phyloP scores from a whole-genome alignment of 2,797 vertebrate species.

The Telmatherina bonti region DNA sequence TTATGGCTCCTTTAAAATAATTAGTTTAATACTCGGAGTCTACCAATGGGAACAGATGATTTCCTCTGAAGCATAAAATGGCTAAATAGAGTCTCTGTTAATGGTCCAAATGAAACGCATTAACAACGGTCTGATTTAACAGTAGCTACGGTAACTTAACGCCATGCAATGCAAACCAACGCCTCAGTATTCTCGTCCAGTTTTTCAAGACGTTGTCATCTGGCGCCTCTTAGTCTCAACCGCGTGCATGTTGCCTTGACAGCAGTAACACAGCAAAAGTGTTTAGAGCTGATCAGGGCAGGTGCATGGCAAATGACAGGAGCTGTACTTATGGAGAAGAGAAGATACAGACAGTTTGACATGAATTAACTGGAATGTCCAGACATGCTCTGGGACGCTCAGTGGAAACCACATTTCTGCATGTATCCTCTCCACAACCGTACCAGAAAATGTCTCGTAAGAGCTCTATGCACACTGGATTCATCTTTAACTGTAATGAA shows the following conservation, averaged over 20 bases:
- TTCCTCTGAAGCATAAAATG: constrained; percentile 34
- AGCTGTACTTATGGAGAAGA: constrained; percentile 31
- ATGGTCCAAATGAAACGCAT: constrained; percentile 51
- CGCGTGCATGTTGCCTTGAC: constrained; percentile 62
- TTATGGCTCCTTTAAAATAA: constrained; percentile 25
- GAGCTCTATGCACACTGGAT: background rate
- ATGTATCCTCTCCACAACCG: constrained; percentile 4
- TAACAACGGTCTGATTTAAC: constrained; percentile 29
- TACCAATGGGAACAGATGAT: constrained; percentile 11
- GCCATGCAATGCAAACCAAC: constrained; percentile 1
- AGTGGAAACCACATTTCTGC: constrained; percentile 30
- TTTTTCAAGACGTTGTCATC: constrained; percentile 61
- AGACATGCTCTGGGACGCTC: constrained; percentile 31
- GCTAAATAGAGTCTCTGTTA: constrained; percentile 41
- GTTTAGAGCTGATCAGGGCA: constrained; percentile 40
- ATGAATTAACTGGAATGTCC: constrained; percentile 45
- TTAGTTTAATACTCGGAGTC: constrained; percentile 31
- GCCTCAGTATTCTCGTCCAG: constrained; percentile 20
- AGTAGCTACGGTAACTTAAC: constrained; percentile 30
- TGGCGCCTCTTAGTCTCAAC: constrained; percentile 56
- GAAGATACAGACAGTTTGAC: constrained; percentile 38
- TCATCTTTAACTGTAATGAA: no score
- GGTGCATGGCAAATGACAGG: constrained; percentile 29
- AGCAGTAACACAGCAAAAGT: constrained; percentile 53
- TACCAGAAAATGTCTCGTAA: background rate